These are phyloP conservation scores for Nezara viridula DNA, from an alignment of 2,888 invertebrate genomes.

Conservation along the genomic window DNA sequence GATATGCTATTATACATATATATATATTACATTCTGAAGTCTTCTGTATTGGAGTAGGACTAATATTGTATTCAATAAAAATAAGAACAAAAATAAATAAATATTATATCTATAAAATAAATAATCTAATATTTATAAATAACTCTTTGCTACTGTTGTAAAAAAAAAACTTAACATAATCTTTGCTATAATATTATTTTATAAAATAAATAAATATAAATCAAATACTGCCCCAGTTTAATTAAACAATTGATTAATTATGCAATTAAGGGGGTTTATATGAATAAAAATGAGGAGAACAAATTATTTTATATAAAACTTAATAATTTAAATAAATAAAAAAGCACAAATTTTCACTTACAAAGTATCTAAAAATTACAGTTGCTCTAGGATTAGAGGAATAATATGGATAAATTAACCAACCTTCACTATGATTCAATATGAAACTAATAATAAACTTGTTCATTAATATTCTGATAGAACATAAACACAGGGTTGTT, in stretches of 20 bases:
- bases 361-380: not conserved
- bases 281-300: not conserved
- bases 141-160: not conserved
- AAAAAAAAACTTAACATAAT: slow-evolving; percentile 8
- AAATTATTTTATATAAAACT: not conserved
- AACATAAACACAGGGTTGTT: not conserved
- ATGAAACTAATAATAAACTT: not conserved
- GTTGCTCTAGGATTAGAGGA: not conserved
- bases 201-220: not conserved
- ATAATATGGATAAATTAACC: not conserved
- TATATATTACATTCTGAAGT: not conserved
- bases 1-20: no score
- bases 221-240: not conserved
- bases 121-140: not conserved
- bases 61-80: not conserved
- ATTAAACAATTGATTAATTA: not conserved
- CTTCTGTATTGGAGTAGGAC: not conserved
- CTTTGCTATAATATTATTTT: not conserved
- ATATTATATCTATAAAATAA: not conserved
- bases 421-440: not conserved
- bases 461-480: not conserved
- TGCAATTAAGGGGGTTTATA: not conserved
- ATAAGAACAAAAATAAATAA: not conserved
- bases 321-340: not conserved
- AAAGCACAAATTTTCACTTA: not conserved